Conservation (phyloP, 2,797 vertebrate species). For the Gorsachius magnificus region DNA sequence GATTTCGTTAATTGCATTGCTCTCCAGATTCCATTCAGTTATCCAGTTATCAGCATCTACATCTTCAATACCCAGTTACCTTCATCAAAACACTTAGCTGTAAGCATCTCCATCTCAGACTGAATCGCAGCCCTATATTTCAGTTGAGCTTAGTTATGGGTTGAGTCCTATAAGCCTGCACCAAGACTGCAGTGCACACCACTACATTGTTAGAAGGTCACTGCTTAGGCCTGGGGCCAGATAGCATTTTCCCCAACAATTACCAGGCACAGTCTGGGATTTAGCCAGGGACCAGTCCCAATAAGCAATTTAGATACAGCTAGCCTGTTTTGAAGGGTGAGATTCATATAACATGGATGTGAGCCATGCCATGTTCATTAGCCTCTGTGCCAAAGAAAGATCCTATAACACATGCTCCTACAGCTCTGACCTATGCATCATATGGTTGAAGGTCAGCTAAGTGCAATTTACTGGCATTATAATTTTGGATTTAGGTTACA, state of each 20-base stretch:
- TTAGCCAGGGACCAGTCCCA: neutral
- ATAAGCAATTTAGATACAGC: neutral
- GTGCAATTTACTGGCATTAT: neutral
- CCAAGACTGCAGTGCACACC: neutral
- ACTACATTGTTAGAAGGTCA: neutral
- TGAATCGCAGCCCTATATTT: neutral
- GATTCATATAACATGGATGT: neutral
- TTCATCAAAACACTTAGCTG: neutral
- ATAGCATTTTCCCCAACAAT: neutral
- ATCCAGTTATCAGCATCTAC: neutral
- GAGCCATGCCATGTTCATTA: neutral
- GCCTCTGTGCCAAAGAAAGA: neutral
- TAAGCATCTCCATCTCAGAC: neutral
- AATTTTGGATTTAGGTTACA: neutral
- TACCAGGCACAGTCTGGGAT: neutral
- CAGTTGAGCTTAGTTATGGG: neutral
- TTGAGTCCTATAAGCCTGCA: neutral
- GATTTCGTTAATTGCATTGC: neutral
- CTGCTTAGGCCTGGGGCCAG: neutral
- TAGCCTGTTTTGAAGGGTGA: neutral
- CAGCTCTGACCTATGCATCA: neutral
- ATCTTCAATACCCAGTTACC: neutral
- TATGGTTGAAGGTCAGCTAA: neutral
- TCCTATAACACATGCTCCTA: neutral
- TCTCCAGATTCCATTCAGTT: rapidly evolving